Evolutionary conservation across 2,888 invertebrate genomes (phyloP), one percentile per base, ranked within the genome.

Genomic region (Cephonodes hylas): DNA sequence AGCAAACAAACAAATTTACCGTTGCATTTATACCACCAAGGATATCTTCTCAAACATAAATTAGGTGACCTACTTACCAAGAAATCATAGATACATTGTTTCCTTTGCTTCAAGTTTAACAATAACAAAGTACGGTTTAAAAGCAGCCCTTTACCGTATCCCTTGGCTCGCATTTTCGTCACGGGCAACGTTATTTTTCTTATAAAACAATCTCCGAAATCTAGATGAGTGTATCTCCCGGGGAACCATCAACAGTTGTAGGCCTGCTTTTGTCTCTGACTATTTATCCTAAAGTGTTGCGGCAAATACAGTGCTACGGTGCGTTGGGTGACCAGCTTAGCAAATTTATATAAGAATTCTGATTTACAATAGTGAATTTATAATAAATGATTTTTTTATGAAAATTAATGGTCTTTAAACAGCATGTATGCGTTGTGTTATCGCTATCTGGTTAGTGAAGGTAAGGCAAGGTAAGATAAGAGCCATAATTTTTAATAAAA

Each of bases 221-320:
- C 59, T 59, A 42, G 42, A 53, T 38, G 53, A 59, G 56, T 56
- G 44, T 23, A 56, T 64, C 59, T 61, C 53, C 4, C 38, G 45
- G n/a, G 59, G 56, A 44, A 15, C 45, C 27, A 45, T 59, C 63
- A 56, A 64, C 61, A 61, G 46, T 61, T 64, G 45, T 45, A 61
- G 44, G 38, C 10, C 45, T n/a, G 63, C 59, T 59, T 61, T 64
- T 59, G 61, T 64, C 45, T 38, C 42, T 15, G 23, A 27, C 46
- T 45, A 57, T 61, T 63, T 57, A 64, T 57, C 56, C 59, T 15
- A 27, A 59, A 48, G 58, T 45, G 58, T 20, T 8, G 34, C 6
- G 15, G 23, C 59, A 59, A 59, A 59, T 53, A 20, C 42, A 42
- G n/a, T 42, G 23, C 13, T 31, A 23, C 10, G 2, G n/a, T 31